Conservation (phyloP, 2,113 vertebrate genomes). For the Caranx ignobilis region DNA sequence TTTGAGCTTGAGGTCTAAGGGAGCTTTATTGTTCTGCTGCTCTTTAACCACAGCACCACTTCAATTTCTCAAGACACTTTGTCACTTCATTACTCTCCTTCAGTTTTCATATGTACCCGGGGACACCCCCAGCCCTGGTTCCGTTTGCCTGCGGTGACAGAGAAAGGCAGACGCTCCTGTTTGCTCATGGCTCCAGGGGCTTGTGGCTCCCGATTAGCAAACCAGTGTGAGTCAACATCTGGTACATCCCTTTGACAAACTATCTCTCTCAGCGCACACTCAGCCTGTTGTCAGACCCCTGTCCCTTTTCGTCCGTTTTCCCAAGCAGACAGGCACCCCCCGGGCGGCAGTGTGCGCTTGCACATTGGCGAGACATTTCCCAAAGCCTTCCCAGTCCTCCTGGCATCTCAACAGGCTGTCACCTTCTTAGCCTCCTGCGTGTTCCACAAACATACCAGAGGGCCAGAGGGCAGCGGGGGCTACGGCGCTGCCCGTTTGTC, state of each 20-base stretch:
- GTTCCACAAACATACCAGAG: constrained; percentile 72
- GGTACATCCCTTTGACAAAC: constrained; percentile 80
- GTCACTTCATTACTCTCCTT: constrained; percentile 42
- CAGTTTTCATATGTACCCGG: constrained; percentile 45
- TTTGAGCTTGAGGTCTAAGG: constrained; percentile 26
- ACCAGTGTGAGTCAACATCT: constrained; percentile 84
- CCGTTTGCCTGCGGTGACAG: constrained; percentile 62
- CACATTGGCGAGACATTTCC: constrained; percentile 80
- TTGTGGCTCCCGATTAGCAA: constrained; percentile 83
- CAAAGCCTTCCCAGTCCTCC: constrained; percentile 77
- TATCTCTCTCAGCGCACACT: constrained; percentile 75
- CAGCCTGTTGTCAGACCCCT: constrained; percentile 71
- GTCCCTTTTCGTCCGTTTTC: constrained; percentile 64
- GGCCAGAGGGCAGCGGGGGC: constrained; percentile 66
- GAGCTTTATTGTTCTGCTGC: constrained; percentile 35
- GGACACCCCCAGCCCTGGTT: constrained; percentile 6
- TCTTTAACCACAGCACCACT: constrained; percentile 33
- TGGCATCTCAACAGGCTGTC: constrained; percentile 75
- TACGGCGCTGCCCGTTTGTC: constrained; percentile 41
- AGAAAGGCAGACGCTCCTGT: constrained; percentile 78
- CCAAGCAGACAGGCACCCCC: constrained; percentile 69
- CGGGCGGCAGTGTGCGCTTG: constrained; percentile 71
- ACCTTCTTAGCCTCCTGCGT: constrained; percentile 72
- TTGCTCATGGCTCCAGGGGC: constrained; percentile 81
- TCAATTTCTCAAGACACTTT: constrained; percentile 49